These are phyloP conservation scores for Diaprepes abbreviatus DNA, from an alignment of 2,888 invertebrate species.

Conservation along the genomic window DNA sequence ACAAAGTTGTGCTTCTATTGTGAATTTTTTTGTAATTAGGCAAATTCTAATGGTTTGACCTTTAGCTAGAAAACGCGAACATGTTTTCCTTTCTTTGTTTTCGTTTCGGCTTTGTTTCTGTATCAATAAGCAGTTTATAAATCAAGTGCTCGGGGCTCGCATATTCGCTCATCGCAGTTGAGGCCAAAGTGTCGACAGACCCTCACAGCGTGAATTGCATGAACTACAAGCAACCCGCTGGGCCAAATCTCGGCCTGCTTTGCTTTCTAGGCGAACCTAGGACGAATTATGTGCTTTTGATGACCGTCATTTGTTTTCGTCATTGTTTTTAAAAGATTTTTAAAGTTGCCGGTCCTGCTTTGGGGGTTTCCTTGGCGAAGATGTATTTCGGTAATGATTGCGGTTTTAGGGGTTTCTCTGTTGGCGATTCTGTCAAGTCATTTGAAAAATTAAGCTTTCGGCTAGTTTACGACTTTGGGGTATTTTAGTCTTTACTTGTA, in stretches of 20 bases:
- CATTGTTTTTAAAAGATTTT: constrained; percentile 44
- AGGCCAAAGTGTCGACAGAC: constrained; percentile 58
- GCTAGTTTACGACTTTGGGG: constrained; percentile 37
- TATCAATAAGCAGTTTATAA: constrained; percentile 44
- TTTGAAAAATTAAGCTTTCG: constrained; percentile 36
- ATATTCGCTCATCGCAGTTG: constrained; percentile 39
- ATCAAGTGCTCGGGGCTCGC: constrained; percentile 44
- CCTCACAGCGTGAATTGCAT: constrained; percentile 56
- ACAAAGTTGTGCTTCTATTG: no score
- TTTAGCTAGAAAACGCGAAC: neutral
- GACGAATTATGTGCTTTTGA: constrained; percentile 55
- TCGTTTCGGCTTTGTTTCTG: constrained; percentile 36
- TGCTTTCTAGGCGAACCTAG: constrained; percentile 54
- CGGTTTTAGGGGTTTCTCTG: constrained; percentile 36
- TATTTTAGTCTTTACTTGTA: constrained; percentile 1
- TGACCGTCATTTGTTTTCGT: constrained; percentile 57
- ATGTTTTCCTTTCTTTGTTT: constrained; percentile 8
- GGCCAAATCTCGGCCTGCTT: constrained; percentile 53
- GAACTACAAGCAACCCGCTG: constrained; percentile 59
- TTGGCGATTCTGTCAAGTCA: constrained; percentile 40
- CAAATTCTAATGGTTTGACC: neutral
- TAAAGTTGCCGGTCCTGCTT: constrained; percentile 18
- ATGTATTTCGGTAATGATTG: constrained; percentile 40
- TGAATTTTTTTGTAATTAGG: no score
- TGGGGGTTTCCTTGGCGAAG: constrained; percentile 13